These are phyloP conservation scores for Prionchulus punctatus DNA, from an alignment of 2,888 invertebrate genomes.

Conservation along the genomic window DNA sequence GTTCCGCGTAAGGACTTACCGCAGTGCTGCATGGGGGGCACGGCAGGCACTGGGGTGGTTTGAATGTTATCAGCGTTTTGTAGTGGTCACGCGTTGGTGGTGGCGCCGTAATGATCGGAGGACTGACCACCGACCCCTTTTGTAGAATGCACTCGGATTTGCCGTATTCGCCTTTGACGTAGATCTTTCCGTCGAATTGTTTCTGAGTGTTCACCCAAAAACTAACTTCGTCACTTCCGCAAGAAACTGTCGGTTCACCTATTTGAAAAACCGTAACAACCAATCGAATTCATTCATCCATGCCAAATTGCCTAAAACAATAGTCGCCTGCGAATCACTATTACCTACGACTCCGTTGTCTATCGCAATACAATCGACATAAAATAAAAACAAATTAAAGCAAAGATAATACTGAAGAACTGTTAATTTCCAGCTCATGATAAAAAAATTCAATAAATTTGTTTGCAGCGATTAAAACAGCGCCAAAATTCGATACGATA, in stretches of 20 bases:
- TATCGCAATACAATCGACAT: slow-evolving; percentile 3
- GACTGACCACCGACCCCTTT: background rate
- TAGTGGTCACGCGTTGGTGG: background rate
- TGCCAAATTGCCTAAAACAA: background rate
- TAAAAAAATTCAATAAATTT: too few species aligned
- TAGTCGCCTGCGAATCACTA: background rate
- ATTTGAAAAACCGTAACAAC: too few species aligned
- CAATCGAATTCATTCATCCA: too few species aligned
- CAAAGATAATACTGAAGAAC: too few species aligned
- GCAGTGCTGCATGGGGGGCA: slow-evolving; percentile 2
- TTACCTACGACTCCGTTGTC: slow-evolving; percentile 11
- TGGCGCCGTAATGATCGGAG: background rate
- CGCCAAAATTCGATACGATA: too few species aligned
- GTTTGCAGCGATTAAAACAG: too few species aligned
- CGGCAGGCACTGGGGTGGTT: slow-evolving; percentile 5
- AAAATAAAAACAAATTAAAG: background rate
- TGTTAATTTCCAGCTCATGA: too few species aligned
- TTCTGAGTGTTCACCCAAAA: slow-evolving; percentile 21
- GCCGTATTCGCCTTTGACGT: slow-evolving; percentile 24
- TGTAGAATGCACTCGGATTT: slow-evolving; percentile 17
- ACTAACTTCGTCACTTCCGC: slow-evolving; percentile 21
- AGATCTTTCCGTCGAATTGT: slow-evolving; percentile 22
- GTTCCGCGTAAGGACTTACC: too few species aligned
- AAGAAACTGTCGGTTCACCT: slow-evolving; percentile 17
- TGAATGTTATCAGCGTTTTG: too few species aligned